A percentile compares a stretch with the other conserved stretches of the same genome.
These are phyloP conservation scores for Luidia sarsii DNA, from an alignment of 53 echinoderm and acorn worm genomes.

Conservation along the genomic window DNA sequence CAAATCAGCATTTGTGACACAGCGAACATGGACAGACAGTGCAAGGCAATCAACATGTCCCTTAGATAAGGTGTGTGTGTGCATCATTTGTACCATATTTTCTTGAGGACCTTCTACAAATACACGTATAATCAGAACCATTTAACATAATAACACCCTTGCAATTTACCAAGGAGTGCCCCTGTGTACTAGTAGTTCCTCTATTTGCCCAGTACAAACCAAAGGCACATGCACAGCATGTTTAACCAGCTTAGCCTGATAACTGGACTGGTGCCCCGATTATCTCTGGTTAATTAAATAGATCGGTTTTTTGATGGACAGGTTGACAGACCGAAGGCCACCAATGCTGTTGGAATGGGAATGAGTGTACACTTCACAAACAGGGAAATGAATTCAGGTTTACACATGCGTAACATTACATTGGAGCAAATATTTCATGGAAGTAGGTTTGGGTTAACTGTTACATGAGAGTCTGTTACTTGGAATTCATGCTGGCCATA, in stretches of 20 bases:
- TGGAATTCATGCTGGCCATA: too few species aligned
- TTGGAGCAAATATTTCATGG: too few species aligned
- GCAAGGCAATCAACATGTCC: background rate
- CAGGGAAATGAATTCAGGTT: too few species aligned
- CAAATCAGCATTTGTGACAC: too few species aligned
- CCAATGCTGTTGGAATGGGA: too few species aligned
- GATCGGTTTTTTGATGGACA: slow-evolving; percentile 30
- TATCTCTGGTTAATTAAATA: slow-evolving; percentile 36
- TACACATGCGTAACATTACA: too few species aligned
- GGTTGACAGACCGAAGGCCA: slow-evolving; percentile 16
- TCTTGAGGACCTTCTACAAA: background rate
- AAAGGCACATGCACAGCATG: slow-evolving; percentile 6
- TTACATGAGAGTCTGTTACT: too few species aligned
- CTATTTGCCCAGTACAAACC: slow-evolving; percentile 6
- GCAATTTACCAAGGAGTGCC: background rate
- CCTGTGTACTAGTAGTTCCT: background rate
- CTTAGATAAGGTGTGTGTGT: background rate
- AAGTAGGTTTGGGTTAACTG: too few species aligned
- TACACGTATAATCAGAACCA: background rate
- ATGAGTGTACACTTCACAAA: too few species aligned
- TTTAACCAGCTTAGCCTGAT: slow-evolving; percentile 21
- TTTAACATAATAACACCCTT: background rate
- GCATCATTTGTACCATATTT: background rate
- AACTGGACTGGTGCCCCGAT: slow-evolving; percentile 11
- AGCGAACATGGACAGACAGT: background rate